phyloP scores from a whole-genome alignment of 2,113 vertebrate species.

The Scatophagus argus region DNA sequence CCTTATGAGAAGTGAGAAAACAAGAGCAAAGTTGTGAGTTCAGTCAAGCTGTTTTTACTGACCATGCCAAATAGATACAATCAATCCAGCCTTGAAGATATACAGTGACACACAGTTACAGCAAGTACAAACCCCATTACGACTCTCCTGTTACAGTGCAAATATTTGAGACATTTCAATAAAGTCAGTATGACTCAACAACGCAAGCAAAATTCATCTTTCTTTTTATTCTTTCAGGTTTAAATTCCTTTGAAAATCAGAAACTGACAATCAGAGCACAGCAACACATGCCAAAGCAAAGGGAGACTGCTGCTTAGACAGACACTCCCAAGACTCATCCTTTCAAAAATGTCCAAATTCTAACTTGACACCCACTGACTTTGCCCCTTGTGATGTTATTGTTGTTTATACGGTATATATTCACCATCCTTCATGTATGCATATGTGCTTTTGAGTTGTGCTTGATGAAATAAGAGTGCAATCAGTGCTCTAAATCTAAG shows the following conservation, averaged over 20 bases:
- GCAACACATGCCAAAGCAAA: slow-evolving; percentile 73
- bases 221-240: slow-evolving; percentile 16
- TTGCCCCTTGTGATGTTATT: not conserved
- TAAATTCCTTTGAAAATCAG: slow-evolving; percentile 10
- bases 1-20: slow-evolving; percentile 19
- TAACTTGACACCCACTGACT: not conserved
- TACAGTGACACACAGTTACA: slow-evolving; percentile 72
- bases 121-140: slow-evolving; percentile 67
- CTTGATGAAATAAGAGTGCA: slow-evolving; percentile 76
- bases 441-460: slow-evolving; percentile 81
- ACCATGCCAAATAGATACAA: slow-evolving; percentile 80
- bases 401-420: slow-evolving; percentile 16
- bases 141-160: slow-evolving; percentile 53
- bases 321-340: not conserved
- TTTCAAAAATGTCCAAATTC: slow-evolving; percentile 6
- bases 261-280: slow-evolving; percentile 49
- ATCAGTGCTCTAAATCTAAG: slow-evolving; percentile 65
- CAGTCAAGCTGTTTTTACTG: slow-evolving; percentile 81
- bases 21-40: slow-evolving; percentile 21
- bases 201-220: slow-evolving; percentile 40
- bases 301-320: slow-evolving; percentile 25
- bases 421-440: slow-evolving; percentile 12
- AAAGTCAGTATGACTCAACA: slow-evolving; percentile 68
- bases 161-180: slow-evolving; percentile 58
- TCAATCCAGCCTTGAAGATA: slow-evolving; percentile 72